Base-by-base conservation (phyloP, 2,113 vertebrate species). In the Aix galericulata region DNA sequence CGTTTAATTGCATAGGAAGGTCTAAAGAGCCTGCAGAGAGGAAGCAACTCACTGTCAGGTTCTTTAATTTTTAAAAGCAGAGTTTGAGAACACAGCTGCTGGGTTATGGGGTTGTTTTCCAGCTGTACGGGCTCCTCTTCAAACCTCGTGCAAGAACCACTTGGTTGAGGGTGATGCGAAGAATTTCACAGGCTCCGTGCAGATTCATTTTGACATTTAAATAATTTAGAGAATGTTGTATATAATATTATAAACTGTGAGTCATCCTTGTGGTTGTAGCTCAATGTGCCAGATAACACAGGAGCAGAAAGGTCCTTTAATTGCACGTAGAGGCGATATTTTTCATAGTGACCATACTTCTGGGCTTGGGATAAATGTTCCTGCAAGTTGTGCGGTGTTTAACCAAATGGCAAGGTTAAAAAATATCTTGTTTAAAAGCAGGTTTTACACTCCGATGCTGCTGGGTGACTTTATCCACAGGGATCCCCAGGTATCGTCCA, bases 401-500 rank as follows among this genome's bases (percentile, higher is more conserved):
- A 58, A 46, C 26, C 26, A 68, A 58, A 20, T 21, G 36, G 46
- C 25, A 42, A 48, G 59, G 40, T 26, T 73, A 55, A 3, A 0
- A 6, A 29, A 82, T 38, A 34, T 20, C 14, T 31, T 81, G 6
- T 82, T 73, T 73, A 31, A 77, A 75, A 88, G 5, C 11, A 63
- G 31, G 14, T 36, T 68, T 59, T n/a, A 44, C 74, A 63, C 3
- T 52, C 7, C 32, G 8, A 10, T 7, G 36, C 23, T 80, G 72
- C 46, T 53, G 46, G 9, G 5, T 64, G 64, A 58, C 36, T 77
- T 42, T 31, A 31, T 36, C 42, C 0, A 0, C 0, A 1, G 31
- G n/a, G 55, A 53, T 62, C 17, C 31, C 40, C 42, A 74, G 27
- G 0, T 52, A 17, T 18, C 64, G 36, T 48, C 64, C n/a, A 81